Evolutionary conservation across 2,797 vertebrate genomes (phyloP), one percentile per base, ranked within the genome.

Genomic region (Phalloptychus januarius): DNA sequence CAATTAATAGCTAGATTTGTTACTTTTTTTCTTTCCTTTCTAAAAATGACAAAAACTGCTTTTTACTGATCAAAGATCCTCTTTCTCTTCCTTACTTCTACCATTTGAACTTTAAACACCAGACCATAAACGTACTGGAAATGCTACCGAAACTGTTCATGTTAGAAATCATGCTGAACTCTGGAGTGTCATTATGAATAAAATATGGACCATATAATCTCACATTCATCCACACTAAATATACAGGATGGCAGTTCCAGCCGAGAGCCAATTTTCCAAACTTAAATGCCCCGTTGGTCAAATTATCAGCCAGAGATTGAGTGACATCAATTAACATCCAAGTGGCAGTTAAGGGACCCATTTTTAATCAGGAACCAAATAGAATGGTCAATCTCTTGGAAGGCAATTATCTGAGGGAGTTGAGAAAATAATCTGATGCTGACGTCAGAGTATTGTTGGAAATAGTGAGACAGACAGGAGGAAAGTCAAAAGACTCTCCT

Each of bases 301-400:
- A 85, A 88, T 90, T 72, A 89, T 89, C 72, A 72, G 71, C 5
- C 79, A 75, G 84, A 50, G 45, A 84, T 79, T 79, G 90, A 91
- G 78, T 91, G 92, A 93, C 91, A 92, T 79, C 84, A 88, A 92
- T 93, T 92, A 91, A 90, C 81, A 85, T 84, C 75, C 79, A 71
- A 88, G 83, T 89, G 82, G 70, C 79, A 80, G 87, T 91, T 83
- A 75, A 79, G 82, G 76, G 77, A 79, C 79, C 42, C 36, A 8
- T 72, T 85, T 85, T 83, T 88, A 89, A 90, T 86, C 81, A 86
- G 76, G 78, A 79, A 87, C 75, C 63, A 78, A 90, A 89, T 73
- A 77, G 83, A 88, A 84, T 77, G 78, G 79, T 81, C 81, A 81
- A 65, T 85, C 80, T 80, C 75, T 80, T 79, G 75, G 85, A 89